Conservation (phyloP, 2,797 vertebrate genomes). For the Amphiprion clarkii region DNA sequence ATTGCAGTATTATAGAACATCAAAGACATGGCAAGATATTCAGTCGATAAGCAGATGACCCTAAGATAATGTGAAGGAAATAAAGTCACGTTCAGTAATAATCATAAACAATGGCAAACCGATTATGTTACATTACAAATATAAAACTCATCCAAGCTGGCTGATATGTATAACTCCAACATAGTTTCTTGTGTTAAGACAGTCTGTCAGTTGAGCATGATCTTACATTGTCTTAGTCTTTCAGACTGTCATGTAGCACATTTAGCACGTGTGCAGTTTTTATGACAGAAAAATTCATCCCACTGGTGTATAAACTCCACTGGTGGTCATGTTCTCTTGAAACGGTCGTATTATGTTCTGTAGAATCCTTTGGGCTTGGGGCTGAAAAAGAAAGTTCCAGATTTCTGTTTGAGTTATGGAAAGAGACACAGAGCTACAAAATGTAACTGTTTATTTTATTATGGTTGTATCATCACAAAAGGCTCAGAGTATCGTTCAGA, state of each 20-base stretch:
- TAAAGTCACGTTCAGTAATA: not conserved
- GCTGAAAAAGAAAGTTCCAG: slow-evolving; percentile 71
- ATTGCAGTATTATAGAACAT: slow-evolving; percentile 22
- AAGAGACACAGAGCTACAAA: slow-evolving; percentile 11
- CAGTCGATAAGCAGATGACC: not conserved
- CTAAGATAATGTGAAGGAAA: slow-evolving; percentile 4
- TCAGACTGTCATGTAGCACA: not conserved
- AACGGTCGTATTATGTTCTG: slow-evolving; percentile 61
- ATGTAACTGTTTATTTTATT: slow-evolving; percentile 13
- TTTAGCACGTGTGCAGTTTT: slow-evolving; percentile 10
- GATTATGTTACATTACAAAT: slow-evolving; percentile 14
- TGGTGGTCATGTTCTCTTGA: slow-evolving; percentile 29
- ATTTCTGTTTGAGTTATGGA: slow-evolving; percentile 37
- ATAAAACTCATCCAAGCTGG: slow-evolving; percentile 20
- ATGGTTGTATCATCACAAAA: slow-evolving; percentile 15
- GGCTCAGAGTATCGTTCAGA: slow-evolving; percentile 14
- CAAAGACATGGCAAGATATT: slow-evolving; percentile 12
- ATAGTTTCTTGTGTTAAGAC: slow-evolving; percentile 2
- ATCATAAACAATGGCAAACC: not conserved
- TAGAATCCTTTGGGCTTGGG: slow-evolving; percentile 83
- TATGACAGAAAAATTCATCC: slow-evolving; percentile 35
- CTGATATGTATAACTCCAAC: slow-evolving; percentile 42
- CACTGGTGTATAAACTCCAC: slow-evolving; percentile 29
- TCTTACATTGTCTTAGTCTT: slow-evolving; percentile 10
- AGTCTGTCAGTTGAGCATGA: slow-evolving; percentile 9